phyloP scores from a whole-genome alignment of 2,113 vertebrate species.

The Dasyprocta punctata region DNA sequence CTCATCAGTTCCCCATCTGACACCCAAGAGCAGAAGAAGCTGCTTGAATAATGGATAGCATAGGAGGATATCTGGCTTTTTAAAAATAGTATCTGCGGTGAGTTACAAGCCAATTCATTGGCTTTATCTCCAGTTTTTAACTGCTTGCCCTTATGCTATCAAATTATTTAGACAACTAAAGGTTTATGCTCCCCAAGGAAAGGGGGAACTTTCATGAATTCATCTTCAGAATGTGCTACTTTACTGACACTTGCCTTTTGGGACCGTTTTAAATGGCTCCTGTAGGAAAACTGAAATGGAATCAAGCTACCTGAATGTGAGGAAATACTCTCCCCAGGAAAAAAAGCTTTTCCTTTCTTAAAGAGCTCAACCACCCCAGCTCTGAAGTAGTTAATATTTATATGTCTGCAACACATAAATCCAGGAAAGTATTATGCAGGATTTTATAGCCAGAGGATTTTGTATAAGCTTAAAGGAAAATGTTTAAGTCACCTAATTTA shows the following conservation, averaged over 20 bases:
- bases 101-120: slow-evolving; percentile 89
- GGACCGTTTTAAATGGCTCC: slow-evolving; percentile 61
- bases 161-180: slow-evolving; percentile 87
- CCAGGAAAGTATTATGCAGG: slow-evolving; percentile 90
- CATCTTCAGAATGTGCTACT: slow-evolving; percentile 38
- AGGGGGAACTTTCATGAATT: slow-evolving; percentile 79
- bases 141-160: slow-evolving; percentile 89
- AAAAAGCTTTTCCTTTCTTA: slow-evolving; percentile 28
- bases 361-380: slow-evolving; percentile 67
- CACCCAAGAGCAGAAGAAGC: slow-evolving; percentile 91
- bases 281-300: slow-evolving; percentile 82
- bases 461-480: slow-evolving; percentile 92
- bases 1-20: slow-evolving; percentile 95
- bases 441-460: slow-evolving; percentile 92
- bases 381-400: slow-evolving; percentile 89
- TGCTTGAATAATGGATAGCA: slow-evolving; percentile 93
- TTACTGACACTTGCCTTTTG: slow-evolving; percentile 52
- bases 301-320: slow-evolving; percentile 81
- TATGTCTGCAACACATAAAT: slow-evolving; percentile 90
- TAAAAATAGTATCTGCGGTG: slow-evolving; percentile 89
- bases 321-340: neutral
- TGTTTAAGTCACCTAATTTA: slow-evolving; percentile 93
- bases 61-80: slow-evolving; percentile 88
- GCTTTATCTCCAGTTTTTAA: slow-evolving; percentile 93
- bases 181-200: slow-evolving; percentile 81